These are phyloP conservation scores for Cynodonichthys magdalenae DNA, from an alignment of 2,797 vertebrate species.

Conservation along the genomic window DNA sequence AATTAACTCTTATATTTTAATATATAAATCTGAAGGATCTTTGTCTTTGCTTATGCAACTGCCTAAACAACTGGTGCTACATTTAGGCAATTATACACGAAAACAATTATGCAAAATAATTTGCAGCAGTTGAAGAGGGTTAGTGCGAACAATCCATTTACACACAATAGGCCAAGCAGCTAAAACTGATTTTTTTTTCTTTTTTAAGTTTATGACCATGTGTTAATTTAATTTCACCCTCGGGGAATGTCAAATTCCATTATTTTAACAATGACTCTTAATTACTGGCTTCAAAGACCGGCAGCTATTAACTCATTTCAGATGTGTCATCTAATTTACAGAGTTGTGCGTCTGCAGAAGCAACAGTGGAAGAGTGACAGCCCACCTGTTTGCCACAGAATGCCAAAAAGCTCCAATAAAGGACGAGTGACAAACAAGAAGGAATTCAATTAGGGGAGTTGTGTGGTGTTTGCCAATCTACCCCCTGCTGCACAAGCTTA, in stretches of 20 bases:
- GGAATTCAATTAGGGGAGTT: conserved; percentile 73
- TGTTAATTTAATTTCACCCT: conserved; percentile 34
- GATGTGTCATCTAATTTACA: conserved; percentile 65
- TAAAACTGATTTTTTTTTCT: conserved; percentile 29
- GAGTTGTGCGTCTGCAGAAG: conserved; percentile 40
- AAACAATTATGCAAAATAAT: conserved; percentile 9
- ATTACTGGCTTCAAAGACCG: conserved; percentile 69
- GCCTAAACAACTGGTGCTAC: neutral
- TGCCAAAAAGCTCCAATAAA: conserved; percentile 70
- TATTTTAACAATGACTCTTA: conserved; percentile 73
- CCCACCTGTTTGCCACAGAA: conserved; percentile 74
- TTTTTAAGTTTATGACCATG: conserved; percentile 24
- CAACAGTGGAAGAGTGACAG: conserved; percentile 56
- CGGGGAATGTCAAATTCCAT: conserved; percentile 60
- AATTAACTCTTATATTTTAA: no score
- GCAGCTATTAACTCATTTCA: conserved; percentile 68
- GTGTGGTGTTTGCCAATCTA: conserved; percentile 67
- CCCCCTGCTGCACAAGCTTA: conserved; percentile 29
- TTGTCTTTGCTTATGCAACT: neutral
- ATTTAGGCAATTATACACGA: conserved; percentile 15
- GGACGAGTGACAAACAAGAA: conserved; percentile 68
- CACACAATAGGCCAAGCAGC: conserved; percentile 32
- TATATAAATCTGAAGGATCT: neutral
- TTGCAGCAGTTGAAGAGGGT: conserved; percentile 12
- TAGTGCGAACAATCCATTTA: conserved; percentile 21